Conservation (phyloP, 2,113 vertebrate species). For the Limanda limanda region DNA sequence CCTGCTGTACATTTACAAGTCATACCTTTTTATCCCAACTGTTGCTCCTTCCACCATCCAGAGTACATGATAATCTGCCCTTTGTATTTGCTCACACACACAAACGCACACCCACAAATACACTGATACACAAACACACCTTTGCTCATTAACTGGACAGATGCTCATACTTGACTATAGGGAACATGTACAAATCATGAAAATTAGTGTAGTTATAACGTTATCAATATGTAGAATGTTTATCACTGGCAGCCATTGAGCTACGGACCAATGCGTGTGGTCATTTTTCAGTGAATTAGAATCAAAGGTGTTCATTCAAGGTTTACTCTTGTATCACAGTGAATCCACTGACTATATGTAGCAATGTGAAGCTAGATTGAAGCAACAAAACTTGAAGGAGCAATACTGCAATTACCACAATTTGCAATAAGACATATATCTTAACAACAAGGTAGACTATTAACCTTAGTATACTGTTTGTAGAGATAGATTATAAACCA, state of each 20-base stretch:
- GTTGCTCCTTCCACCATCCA: neutral
- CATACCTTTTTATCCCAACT: slow-evolving; percentile 2
- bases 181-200: too few species aligned
- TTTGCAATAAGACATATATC: too few species aligned
- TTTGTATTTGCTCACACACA: neutral
- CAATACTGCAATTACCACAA: neutral
- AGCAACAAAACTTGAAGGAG: neutral
- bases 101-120: neutral
- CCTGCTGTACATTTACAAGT: neutral
- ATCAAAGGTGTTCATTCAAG: too few species aligned
- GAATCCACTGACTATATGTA: neutral
- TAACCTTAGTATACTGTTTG: neutral
- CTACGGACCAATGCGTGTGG: too few species aligned
- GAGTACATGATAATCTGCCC: neutral
- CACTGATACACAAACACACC: neutral
- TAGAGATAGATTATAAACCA: neutral
- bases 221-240: too few species aligned
- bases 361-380: neutral
- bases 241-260: too few species aligned
- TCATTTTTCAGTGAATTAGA: too few species aligned
- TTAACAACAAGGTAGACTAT: neutral
- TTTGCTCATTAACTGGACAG: too few species aligned
- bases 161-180: too few species aligned
- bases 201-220: too few species aligned
- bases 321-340: too few species aligned